Evolutionary conservation across 1,140 invertebrate genomes (phyloP).

Genomic region (Bombus picipes): DNA sequence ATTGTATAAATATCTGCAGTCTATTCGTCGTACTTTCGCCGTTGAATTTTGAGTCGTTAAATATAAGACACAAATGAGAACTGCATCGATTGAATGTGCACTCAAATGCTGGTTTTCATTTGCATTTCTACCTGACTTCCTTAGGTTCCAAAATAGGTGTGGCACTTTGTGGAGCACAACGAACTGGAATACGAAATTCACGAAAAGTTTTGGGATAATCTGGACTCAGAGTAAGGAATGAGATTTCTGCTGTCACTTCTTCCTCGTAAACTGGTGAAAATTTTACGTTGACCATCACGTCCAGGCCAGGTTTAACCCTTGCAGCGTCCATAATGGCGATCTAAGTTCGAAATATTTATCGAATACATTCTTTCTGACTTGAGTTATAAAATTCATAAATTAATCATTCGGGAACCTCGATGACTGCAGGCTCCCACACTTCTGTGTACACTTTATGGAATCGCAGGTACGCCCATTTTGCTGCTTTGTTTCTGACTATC

Average conservation of each 20-base stretch:
- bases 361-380: no score
- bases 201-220: conserved; percentile 2
- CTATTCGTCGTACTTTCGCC: no score
- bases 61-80: no score
- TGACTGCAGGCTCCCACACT: conserved; percentile 22
- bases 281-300: conserved; percentile 12
- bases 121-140: conserved; percentile 7
- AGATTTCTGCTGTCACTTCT: conserved; percentile 20
- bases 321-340: conserved; percentile 27
- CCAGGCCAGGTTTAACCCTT: conserved; percentile 16
- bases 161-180: background rate
- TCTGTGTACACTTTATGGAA: conserved; percentile 20
- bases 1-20: no score
- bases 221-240: conserved; percentile 26
- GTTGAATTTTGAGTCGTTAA: no score
- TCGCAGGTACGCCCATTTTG: conserved; percentile 38
- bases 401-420: background rate
- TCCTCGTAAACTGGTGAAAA: conserved; percentile 32
- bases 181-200: conserved; percentile 27
- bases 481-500: conserved; percentile 5
- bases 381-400: background rate
- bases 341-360: background rate
- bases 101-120: no score
- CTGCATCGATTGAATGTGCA: no score
- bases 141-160: background rate